phyloP scores from a whole-genome alignment of 2,888 invertebrate species.

The Agrotis clavis region DNA sequence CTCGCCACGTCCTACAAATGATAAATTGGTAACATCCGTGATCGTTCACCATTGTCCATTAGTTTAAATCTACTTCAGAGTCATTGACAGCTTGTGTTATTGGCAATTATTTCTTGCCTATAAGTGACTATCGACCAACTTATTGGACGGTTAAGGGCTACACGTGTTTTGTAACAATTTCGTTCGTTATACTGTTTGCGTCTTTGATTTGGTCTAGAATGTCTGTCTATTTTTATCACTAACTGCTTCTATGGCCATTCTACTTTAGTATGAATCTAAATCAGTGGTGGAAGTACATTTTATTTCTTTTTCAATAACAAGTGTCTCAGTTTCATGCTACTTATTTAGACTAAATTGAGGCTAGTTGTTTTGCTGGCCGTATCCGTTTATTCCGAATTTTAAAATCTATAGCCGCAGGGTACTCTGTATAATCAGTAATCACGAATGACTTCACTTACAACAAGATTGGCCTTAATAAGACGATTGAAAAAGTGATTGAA shows the following conservation, averaged over 20 bases:
- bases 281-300: no score
- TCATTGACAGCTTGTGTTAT: constrained; percentile 74
- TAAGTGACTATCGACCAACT: constrained; percentile 11
- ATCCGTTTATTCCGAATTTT: neutral
- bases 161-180: constrained; percentile 6
- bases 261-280: no score
- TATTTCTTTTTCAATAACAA: no score
- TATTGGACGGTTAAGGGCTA: neutral
- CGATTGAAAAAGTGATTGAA: constrained; percentile 33
- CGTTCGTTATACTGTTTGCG: neutral
- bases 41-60: constrained; percentile 69
- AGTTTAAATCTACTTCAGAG: constrained; percentile 74
- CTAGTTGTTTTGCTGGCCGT: no score
- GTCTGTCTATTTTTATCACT: neutral
- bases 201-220: neutral
- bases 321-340: no score
- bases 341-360: no score
- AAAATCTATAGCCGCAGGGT: neutral
- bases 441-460: constrained; percentile 16
- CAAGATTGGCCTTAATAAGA: constrained; percentile 49
- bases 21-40: constrained; percentile 82
- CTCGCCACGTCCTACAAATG: constrained; percentile 52
- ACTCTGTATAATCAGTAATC: constrained; percentile 3
- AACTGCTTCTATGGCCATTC: neutral
- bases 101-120: constrained; percentile 71